Evolutionary conservation across 2,113 vertebrate species (phyloP), one percentile per base, ranked within the genome.

Genomic region (Montifringilla adamsi): DNA sequence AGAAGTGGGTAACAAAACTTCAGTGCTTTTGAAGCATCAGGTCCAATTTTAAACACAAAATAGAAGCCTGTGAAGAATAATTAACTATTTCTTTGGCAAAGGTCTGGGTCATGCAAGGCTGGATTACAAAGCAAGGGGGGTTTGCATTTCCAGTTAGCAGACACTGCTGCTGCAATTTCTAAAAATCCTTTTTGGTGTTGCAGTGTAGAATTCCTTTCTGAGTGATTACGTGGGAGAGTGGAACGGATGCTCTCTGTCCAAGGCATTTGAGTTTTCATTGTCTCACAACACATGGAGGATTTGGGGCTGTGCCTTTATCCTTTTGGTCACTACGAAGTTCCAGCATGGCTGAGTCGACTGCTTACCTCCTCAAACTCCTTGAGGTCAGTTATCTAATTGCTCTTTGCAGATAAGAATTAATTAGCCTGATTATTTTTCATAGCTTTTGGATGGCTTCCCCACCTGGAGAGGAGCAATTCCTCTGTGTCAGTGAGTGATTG

Each of bases 381-480:
- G 95, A 98, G 98, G 96, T 98, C 98, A 97, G 98, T 98, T 98
- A 98, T 99, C 98, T 99, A 99, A 99, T 99, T 99, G 98, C 98
- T 98, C 98, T 99, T 98, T 99, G 98, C 99, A 98, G 99, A 99
- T 99, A 99, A 98, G 99, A 99, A 99, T 99, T 99, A 99, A 99
- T 99, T 99, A 99, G 98, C 98, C 98, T 55, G 97, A 98, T 99
- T 98, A 99, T 99, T 99, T 99, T 99, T 98, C 98, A 98, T 97
- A 96, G 95, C 98, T 98, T 99, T 98, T 98, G 97, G 98, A 98
- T 98, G 98, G 98, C 97, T 98, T 99, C 98, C 98, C 98, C 98
- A 99, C 99, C 99, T 99, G 99, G 98, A 98, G 98, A 98, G 98
- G 98, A 98, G 98, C 98, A 98, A 98, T 98, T 99, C 98, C 98